These are phyloP conservation scores for Trichechus manatus DNA, from an alignment of 2,113 vertebrate genomes.

Conservation along the genomic window DNA sequence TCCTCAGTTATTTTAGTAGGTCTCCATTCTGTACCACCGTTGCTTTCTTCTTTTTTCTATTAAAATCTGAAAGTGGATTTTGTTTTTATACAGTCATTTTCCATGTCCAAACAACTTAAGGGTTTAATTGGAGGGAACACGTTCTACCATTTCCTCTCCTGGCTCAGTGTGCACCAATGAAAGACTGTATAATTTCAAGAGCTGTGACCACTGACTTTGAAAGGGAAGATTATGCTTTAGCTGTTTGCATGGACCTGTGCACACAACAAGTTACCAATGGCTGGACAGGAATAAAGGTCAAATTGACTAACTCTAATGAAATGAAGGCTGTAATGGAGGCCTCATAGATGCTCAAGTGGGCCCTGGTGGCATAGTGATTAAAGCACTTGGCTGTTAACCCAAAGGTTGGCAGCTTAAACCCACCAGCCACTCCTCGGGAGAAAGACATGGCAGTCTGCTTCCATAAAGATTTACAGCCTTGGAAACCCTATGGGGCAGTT, in stretches of 20 bases:
- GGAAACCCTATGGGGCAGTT: neutral
- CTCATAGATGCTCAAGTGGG: neutral
- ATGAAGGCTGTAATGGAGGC: conserved; percentile 42
- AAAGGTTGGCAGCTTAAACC: neutral
- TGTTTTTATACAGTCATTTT: neutral
- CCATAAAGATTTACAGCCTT: neutral
- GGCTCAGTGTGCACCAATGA: neutral
- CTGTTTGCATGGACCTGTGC: neutral
- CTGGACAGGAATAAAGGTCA: neutral
- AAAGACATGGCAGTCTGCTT: neutral
- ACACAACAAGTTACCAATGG: neutral
- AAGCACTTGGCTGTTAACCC: neutral
- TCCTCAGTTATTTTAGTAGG: neutral
- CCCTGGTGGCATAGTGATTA: neutral
- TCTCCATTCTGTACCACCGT: neutral
- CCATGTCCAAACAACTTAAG: neutral
- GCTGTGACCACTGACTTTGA: neutral
- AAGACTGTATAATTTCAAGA: conserved; percentile 54
- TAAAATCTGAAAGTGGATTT: neutral
- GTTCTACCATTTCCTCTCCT: neutral
- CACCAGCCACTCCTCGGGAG: neutral
- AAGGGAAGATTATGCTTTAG: conserved; percentile 17
- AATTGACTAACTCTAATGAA: neutral
- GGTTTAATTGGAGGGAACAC: neutral
- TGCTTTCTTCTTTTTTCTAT: neutral